These are phyloP conservation scores for Leptogaster cylindrica DNA, from an alignment of 2,888 invertebrate species.

Conservation along the genomic window DNA sequence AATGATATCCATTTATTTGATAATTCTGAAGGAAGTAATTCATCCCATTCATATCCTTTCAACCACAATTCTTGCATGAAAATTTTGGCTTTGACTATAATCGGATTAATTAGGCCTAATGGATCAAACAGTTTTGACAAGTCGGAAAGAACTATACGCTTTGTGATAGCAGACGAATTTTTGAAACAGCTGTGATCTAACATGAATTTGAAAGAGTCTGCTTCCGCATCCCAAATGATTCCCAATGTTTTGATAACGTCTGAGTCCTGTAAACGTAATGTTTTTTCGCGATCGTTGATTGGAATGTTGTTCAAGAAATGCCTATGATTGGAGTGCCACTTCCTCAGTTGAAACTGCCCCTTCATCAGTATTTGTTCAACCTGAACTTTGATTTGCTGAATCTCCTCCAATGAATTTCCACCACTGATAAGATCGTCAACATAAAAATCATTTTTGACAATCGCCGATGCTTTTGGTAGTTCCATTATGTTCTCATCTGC, in stretches of 20 bases:
- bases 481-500: neutral
- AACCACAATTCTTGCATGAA: slow-evolving; percentile 25
- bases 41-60: slow-evolving; percentile 23
- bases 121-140: slow-evolving; percentile 28
- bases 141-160: neutral
- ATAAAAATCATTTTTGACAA: slow-evolving; percentile 48
- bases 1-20: slow-evolving; percentile 3
- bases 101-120: slow-evolving; percentile 21
- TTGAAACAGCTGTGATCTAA: neutral
- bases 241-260: neutral
- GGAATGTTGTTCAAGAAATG: neutral
- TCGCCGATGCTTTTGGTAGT: slow-evolving; percentile 16
- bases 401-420: slow-evolving; percentile 39
- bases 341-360: neutral
- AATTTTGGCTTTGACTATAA: slow-evolving; percentile 20
- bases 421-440: slow-evolving; percentile 48
- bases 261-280: neutral
- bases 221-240: neutral
- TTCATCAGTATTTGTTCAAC: neutral
- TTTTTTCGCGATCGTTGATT: neutral
- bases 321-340: neutral
- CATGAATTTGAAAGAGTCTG: neutral
- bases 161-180: neutral
- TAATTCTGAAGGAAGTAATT: neutral
- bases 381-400: slow-evolving; percentile 38